Evolutionary conservation across 2,797 vertebrate species (phyloP).

Genomic region (Acanthurus lineatus): DNA sequence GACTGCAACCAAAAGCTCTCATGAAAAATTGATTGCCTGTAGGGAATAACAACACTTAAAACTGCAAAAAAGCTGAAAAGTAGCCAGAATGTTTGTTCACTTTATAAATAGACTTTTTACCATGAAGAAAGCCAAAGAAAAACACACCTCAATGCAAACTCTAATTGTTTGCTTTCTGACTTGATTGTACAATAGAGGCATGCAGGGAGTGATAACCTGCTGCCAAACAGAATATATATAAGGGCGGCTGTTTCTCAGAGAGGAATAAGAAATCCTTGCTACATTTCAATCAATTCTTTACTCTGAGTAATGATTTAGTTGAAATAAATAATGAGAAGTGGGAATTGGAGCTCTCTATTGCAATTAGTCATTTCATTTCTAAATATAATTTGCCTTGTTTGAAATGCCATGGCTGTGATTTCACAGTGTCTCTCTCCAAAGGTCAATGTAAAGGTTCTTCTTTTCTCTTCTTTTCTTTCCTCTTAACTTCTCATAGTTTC

Average conservation of each 20-base stretch:
- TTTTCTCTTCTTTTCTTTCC: constrained; percentile 24
- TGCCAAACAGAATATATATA: constrained; percentile 26
- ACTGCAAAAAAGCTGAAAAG: constrained; percentile 58
- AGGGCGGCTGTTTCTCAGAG: constrained; percentile 21
- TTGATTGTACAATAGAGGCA: constrained; percentile 32
- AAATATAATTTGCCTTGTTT: constrained; percentile 80
- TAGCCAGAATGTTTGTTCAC: constrained; percentile 37
- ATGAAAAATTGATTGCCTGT: constrained; percentile 76
- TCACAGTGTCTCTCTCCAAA: constrained; percentile 73
- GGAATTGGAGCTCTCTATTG: constrained; percentile 81
- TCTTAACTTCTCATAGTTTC: not conserved
- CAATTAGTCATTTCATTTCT: constrained; percentile 82
- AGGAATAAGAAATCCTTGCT: constrained; percentile 38
- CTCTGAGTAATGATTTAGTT: constrained; percentile 72
- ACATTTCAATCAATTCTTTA: constrained; percentile 70
- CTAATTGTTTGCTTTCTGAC: constrained; percentile 6
- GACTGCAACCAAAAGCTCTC: constrained; percentile 68
- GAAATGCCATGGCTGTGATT: constrained; percentile 75
- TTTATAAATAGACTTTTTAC: constrained; percentile 57
- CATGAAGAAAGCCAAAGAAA: constrained; percentile 31
- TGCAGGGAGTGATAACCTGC: constrained; percentile 37
- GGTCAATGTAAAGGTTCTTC: constrained; percentile 66
- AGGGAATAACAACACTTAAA: constrained; percentile 69
- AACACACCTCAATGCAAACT: constrained; percentile 49
- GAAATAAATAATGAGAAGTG: constrained; percentile 84